Evolutionary conservation across 2,888 invertebrate genomes (phyloP).

Genomic region (Hemistola chrysoprasaria): DNA sequence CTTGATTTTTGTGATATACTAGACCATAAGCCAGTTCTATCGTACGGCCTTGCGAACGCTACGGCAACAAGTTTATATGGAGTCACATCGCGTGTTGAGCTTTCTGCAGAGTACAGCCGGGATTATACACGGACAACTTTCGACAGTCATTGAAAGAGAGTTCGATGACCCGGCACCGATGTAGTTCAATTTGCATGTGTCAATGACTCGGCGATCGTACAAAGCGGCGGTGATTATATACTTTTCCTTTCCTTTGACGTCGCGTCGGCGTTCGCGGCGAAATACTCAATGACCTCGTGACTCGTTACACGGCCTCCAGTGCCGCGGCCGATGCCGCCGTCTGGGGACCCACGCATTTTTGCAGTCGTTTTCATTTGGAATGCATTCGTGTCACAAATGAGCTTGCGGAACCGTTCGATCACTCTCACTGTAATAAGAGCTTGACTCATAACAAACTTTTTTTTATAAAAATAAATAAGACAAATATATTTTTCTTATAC

Average conservation of each 20-base stretch:
- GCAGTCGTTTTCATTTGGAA: constrained; percentile 21
- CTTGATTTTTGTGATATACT: constrained; percentile 46
- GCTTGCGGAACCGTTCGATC: constrained; percentile 2
- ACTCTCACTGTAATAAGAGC: neutral
- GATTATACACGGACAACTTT: constrained; percentile 70
- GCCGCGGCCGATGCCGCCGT: constrained; percentile 26
- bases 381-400: constrained; percentile 21
- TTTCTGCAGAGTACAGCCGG: constrained; percentile 48
- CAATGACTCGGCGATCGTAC: constrained; percentile 73
- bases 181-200: constrained; percentile 79
- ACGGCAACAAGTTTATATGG: no score
- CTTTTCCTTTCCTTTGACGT: constrained; percentile 75
- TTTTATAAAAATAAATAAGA: no score
- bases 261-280: constrained; percentile 57
- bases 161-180: constrained; percentile 71
- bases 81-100: constrained; percentile 56
- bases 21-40: constrained; percentile 56
- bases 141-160: constrained; percentile 78
- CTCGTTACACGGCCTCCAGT: constrained; percentile 40
- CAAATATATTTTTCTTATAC: no score
- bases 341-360: constrained; percentile 32
- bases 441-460: no score
- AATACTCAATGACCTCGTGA: constrained; percentile 71
- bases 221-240: constrained; percentile 64
- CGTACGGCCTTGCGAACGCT: constrained; percentile 44